Conservation (phyloP, 2,113 vertebrate species). For the Rattus norvegicus region GRCr8 NC_086032.1:24059501-24060000, state of each 20-base stretch:
- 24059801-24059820: neutral
- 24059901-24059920: neutral
- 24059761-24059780: neutral
- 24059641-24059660: neutral
- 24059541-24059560: neutral
- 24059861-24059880: neutral
- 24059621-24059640: neutral
- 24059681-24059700: neutral
- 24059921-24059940: neutral
- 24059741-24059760: neutral
- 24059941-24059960: neutral
- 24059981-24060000: neutral
- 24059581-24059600: neutral
- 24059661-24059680: neutral
- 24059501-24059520: neutral
- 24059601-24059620: neutral
- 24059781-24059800: neutral
- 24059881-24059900: neutral
- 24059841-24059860: neutral
- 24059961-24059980: neutral
- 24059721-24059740: neutral
- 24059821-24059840: neutral
- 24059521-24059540: neutral
- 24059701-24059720: neutral
- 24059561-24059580: neutral